Percentiles rank a stretch among this genome's conserved stretches.
Evolutionary conservation across 35 echinoderm and acorn worm genomes (phyloP).

Genomic region (Hemicentrotus pulcherrimus): DNA sequence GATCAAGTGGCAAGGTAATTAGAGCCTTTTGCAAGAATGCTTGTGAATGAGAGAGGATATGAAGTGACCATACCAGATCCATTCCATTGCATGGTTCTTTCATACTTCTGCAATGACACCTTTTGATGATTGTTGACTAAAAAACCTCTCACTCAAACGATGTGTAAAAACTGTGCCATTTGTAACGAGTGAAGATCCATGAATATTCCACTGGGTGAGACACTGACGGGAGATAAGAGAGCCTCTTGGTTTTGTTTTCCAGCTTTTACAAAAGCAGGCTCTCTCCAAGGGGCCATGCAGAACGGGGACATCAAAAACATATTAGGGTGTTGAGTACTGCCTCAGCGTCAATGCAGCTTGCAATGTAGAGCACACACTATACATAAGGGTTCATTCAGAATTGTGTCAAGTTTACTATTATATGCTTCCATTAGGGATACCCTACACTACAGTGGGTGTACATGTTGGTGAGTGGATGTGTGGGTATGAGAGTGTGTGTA

Average conservation of each 20-base stretch:
- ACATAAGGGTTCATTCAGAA: neutral
- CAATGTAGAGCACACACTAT: neutral
- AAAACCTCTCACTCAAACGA: too few species aligned
- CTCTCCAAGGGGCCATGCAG: neutral
- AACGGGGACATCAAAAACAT: neutral
- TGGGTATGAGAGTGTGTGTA: neutral
- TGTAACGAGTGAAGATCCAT: neutral
- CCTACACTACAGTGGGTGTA: neutral
- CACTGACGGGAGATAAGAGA: neutral
- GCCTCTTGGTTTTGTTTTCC: neutral
- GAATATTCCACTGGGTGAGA: neutral
- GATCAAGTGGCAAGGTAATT: neutral
- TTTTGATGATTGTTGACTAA: too few species aligned
- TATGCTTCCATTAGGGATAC: neutral
- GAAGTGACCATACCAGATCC: neutral
- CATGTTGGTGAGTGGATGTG: neutral
- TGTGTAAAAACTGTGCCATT: too few species aligned
- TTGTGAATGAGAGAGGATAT: neutral
- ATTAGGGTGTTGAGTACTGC: too few species aligned
- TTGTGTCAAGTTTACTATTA: neutral
- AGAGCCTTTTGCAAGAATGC: neutral
- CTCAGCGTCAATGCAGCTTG: too few species aligned
- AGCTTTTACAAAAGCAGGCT: neutral
- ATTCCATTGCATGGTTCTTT: neutral
- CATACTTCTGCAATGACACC: neutral